Base-by-base conservation (phyloP, 1,140 invertebrate genomes). In the Triops cancriformis region DNA sequence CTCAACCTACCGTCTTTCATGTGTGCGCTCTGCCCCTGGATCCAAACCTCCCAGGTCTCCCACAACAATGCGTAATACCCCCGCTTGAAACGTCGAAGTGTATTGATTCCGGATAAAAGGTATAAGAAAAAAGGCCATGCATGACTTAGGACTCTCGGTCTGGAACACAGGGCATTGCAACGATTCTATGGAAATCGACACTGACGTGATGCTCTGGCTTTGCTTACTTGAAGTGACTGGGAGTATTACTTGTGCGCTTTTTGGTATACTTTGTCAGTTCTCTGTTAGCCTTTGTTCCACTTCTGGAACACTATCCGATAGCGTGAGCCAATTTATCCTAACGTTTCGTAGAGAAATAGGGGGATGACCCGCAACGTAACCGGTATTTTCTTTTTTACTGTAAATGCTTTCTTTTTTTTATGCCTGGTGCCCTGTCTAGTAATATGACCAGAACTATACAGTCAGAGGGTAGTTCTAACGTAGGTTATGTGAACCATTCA, bases 81-180 rank as follows among this genome's bases (percentile, higher is more conserved):
- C 45, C 45, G 14, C 45, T 23, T 23, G 23, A 64, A 64, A 23
- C 18, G 3, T 23, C 51, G 51, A 23, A 23, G 14, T 64, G 14
- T 64, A 64, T 64, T 64, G 51, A 64, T 64, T 64, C 51, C 51
- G 51, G 51, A 64, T 64, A 64, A 64, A 64, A 64, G n/a, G 51
- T 14, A 64, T n/a, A 64, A 64, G 23, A n/a, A 11, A 64, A 64
- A 64, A 64, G 23, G 51, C 14, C 51, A 64, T 64, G 51, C 51
- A 64, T 64, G 51, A 64, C 51, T 64, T 14, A 7, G 51, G 51
- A 64, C 51, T 64, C 14, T 23, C 18, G 51, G 51, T 23, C 51
- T 64, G 23, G 23, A 18, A 23, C 51, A 45, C 43, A 11, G 0
- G 45, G 23, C 14, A 12, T 12, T 64, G 23, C 45, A 64, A 18